A percentile compares a stretch with the other conserved stretches of the same genome.
Evolutionary conservation across 64 coral and sea anemone genomes (phyloP).

Genomic region (Dendrophyllia cribrosa): DNA sequence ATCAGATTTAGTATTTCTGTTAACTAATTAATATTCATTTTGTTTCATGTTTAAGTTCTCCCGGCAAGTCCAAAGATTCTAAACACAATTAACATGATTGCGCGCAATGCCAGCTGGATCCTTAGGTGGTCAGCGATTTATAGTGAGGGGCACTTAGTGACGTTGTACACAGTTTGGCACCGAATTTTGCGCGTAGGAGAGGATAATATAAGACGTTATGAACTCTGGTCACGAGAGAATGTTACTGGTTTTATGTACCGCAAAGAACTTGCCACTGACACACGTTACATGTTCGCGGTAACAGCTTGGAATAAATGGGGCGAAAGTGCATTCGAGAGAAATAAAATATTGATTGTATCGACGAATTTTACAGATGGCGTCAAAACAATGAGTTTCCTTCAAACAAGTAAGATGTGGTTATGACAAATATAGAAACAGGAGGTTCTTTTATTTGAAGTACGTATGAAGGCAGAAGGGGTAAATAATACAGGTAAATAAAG

Average conservation of each 20-base stretch:
- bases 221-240: neutral
- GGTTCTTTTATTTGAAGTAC: too few species aligned
- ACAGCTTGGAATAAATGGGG: constrained; percentile 33
- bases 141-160: constrained; percentile 10
- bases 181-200: neutral
- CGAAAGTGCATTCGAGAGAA: neutral
- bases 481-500: too few species aligned
- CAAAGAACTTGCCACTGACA: neutral
- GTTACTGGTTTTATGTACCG: neutral
- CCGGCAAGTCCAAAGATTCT: constrained; percentile 2
- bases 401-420: neutral
- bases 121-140: constrained; percentile 11
- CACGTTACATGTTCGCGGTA: constrained; percentile 8
- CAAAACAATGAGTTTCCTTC: neutral
- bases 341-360: neutral
- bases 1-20: neutral
- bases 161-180: neutral
- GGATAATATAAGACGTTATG: neutral
- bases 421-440: too few species aligned
- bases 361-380: neutral
- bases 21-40: neutral
- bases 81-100: neutral
- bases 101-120: neutral
- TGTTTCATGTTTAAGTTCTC: neutral
- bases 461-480: too few species aligned